A percentile compares a stretch with the other conserved stretches of the same genome.
Conservation (phyloP, 2,888 invertebrate genomes). For the Drosophila limbata region DNA sequence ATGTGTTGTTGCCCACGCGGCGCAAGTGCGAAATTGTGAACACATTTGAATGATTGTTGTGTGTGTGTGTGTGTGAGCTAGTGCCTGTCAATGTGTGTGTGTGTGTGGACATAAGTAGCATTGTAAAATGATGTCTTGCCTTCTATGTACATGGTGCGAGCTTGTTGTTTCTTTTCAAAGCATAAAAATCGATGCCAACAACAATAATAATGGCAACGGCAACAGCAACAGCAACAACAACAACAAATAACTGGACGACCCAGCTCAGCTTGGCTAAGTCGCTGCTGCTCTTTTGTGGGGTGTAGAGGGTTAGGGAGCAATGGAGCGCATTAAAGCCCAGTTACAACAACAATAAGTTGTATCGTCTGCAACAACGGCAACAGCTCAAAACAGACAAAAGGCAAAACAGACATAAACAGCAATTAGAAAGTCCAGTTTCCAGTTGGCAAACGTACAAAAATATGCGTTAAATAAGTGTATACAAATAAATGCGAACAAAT, state of each 20-base stretch:
- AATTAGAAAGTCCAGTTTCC: constrained; percentile 73
- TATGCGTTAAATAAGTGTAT: constrained; percentile 67
- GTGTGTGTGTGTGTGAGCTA: constrained; percentile 14
- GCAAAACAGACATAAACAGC: constrained; percentile 59
- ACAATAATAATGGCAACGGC: constrained; percentile 36
- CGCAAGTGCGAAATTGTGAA: constrained; percentile 73
- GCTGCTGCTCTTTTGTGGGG: constrained; percentile 11
- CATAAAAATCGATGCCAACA: constrained; percentile 72
- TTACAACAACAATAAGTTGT: constrained; percentile 24
- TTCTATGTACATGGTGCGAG: constrained; percentile 67
- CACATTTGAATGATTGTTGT: constrained; percentile 73
- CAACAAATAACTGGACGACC: constrained; percentile 41
- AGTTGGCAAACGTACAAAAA: constrained; percentile 55
- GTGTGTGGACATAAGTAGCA: constrained; percentile 70
- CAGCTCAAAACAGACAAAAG: constrained; percentile 45
- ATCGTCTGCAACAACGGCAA: constrained; percentile 52
- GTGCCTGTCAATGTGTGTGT: constrained; percentile 18
- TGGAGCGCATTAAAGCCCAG: constrained; percentile 61
- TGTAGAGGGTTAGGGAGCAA: constrained; percentile 39
- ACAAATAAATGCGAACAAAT: constrained; percentile 65
- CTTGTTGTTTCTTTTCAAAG: constrained; percentile 49
- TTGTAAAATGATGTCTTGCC: constrained; percentile 79
- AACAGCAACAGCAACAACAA: constrained; percentile 8
- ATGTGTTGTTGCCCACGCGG: constrained; percentile 55
- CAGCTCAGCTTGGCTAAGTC: constrained; percentile 53